These are phyloP conservation scores for Pantala flavescens DNA, from an alignment of 1,140 invertebrate species.

Conservation along the genomic window DNA sequence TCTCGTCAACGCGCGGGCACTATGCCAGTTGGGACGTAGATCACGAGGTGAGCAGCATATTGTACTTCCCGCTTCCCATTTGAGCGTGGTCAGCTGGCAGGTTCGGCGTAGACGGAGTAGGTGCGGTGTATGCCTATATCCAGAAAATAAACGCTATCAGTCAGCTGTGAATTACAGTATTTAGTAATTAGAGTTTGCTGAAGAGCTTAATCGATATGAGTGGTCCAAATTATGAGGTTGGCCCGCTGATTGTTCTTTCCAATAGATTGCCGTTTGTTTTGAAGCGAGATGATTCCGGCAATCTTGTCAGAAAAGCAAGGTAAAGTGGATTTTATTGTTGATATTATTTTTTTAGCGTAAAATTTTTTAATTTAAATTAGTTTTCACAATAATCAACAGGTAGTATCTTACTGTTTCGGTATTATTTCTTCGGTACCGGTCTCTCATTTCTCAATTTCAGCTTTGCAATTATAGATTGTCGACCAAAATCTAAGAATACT, in stretches of 20 bases:
- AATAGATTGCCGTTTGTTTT: conserved; percentile 35
- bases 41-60: neutral
- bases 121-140: neutral
- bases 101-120: neutral
- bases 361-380: no score
- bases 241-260: conserved; percentile 33
- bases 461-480: no score
- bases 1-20: neutral
- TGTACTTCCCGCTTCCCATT: neutral
- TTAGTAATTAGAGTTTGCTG: neutral
- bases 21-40: neutral
- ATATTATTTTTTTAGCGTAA: no score
- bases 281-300: conserved; percentile 29
- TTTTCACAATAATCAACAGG: no score
- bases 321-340: conserved; percentile 19
- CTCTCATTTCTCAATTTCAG: no score
- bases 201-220: neutral
- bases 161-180: neutral
- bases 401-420: no score
- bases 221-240: neutral
- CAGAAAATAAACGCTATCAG: neutral
- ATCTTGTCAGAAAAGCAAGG: conserved; percentile 31
- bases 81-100: neutral
- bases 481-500: no score
- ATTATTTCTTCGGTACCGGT: no score